Base-by-base conservation (phyloP, 2,888 invertebrate genomes). In the Euphydryas editha region DNA sequence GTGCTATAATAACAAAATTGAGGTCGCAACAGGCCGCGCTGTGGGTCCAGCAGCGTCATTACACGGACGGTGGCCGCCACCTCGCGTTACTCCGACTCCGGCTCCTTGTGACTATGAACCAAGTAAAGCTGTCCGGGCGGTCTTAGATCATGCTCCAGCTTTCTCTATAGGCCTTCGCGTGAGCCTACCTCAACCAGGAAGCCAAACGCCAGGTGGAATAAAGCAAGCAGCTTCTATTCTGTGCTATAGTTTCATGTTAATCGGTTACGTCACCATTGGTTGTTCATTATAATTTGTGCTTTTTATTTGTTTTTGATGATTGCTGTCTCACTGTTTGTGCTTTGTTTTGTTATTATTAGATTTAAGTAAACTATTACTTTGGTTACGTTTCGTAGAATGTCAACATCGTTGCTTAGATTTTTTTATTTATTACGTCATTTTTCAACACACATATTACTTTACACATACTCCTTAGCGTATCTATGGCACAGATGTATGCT, bases 71-170 rank as follows among this genome's bases (percentile, higher is more conserved):
- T 96, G 95, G 75, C 95, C 95, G 75, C 95, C 95, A 37, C 93
- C 94, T 5, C 95, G 94, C 69, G 81, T 92, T 8, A 94, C 94
- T 75, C 93, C 93, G 5, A 97, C 97, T 21, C 98, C 98, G 1
- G 97, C 98, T 7, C 98, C 98, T 0, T 97, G 97, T n/a, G 97
- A 97, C 85, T 98, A 98, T 85, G 95, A 96, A 84, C 96, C 97
- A 0, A 95, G 95, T 78, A 96, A 95, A 75, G 94, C 96, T 0
- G 89, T 93, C 44, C 93, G 93, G 72, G 92, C 87, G 4, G 86
- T 89, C 39, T 82, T 90, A 70, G 94, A 94, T 75, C 88, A 93
- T 73, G 92, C 94, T 17, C 95, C 95, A 44, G 93, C 94, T 39
- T 95, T 94, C 83, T 94, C 94, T 66, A 95, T 95, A 76, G 95